These are phyloP conservation scores for Uropetala carovei DNA, from an alignment of 2,888 invertebrate species.

Conservation along the genomic window DNA sequence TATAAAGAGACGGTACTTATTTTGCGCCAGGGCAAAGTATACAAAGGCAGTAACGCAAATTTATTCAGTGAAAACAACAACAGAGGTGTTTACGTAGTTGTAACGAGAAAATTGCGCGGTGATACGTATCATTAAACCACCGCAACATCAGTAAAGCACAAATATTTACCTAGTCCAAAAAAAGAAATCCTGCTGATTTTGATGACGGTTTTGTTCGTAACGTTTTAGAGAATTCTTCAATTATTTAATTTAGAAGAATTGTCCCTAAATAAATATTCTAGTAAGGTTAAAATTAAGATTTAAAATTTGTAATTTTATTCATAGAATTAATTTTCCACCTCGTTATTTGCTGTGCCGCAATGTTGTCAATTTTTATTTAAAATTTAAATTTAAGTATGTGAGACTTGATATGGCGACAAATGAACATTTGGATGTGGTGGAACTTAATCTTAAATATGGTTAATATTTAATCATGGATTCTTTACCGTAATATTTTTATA, in stretches of 20 bases:
- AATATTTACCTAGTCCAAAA: constrained; percentile 26
- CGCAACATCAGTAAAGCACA: neutral
- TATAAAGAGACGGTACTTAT: neutral
- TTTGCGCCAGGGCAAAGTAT: neutral
- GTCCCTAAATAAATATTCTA: too few species aligned
- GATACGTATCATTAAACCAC: constrained; percentile 4
- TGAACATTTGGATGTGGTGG: too few species aligned
- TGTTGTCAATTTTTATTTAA: neutral
- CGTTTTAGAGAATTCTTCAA: neutral
- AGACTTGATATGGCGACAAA: too few species aligned
- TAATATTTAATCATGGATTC: too few species aligned
- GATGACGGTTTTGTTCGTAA: neutral
- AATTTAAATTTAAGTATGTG: neutral
- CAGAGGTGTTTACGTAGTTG: constrained; percentile 2
- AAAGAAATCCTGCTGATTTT: neutral
- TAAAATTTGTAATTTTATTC: neutral
- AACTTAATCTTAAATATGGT: too few species aligned
- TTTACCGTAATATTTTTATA: too few species aligned
- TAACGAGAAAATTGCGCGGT: constrained; percentile 12
- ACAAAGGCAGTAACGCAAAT: constrained; percentile 28
- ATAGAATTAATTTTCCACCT: neutral
- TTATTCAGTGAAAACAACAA: neutral
- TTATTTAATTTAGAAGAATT: neutral
- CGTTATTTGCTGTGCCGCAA: neutral
- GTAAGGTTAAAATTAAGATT: neutral